Evolutionary conservation across 1,140 invertebrate genomes (phyloP).

Genomic region (Caenorhabditis tropicalis): DNA sequence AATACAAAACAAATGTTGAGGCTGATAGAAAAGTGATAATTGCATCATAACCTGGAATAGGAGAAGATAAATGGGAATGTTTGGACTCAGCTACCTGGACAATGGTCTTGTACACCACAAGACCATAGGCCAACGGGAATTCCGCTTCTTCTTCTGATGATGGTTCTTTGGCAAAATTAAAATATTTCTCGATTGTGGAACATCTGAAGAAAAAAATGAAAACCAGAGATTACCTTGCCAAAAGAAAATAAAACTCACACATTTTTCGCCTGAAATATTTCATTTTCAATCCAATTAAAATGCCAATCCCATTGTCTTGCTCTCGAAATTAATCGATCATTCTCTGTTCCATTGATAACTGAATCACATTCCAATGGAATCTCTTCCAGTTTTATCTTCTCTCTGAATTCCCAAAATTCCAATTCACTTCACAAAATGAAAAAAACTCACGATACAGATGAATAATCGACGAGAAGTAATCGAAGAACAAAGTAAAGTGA

Average conservation of each 20-base stretch:
- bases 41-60: conserved; percentile 56
- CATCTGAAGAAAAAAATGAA: conserved; percentile 18
- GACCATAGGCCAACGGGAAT: conserved; percentile 57
- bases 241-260: background rate
- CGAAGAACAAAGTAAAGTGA: background rate
- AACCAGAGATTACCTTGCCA: background rate
- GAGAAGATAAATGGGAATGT: background rate
- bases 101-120: conserved; percentile 56
- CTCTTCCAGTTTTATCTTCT: background rate
- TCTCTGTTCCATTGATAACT: background rate
- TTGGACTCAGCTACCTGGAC: too few relatives aligned
- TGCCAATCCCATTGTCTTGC: conserved; percentile 5
- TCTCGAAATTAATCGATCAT: background rate
- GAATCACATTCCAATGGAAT: conserved; percentile 15
- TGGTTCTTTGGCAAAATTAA: conserved; percentile 9
- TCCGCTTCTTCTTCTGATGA: conserved; percentile 54
- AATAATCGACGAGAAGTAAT: background rate
- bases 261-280: background rate
- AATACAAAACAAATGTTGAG: conserved; percentile 67
- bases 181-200: conserved; percentile 36
- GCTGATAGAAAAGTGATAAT: conserved; percentile 63
- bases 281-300: background rate
- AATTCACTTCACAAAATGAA: too few relatives aligned
- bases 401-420: background rate
- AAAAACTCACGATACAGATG: background rate